phyloP scores from a whole-genome alignment of 2,797 vertebrate species.

The Luscinia megarhynchos region DNA sequence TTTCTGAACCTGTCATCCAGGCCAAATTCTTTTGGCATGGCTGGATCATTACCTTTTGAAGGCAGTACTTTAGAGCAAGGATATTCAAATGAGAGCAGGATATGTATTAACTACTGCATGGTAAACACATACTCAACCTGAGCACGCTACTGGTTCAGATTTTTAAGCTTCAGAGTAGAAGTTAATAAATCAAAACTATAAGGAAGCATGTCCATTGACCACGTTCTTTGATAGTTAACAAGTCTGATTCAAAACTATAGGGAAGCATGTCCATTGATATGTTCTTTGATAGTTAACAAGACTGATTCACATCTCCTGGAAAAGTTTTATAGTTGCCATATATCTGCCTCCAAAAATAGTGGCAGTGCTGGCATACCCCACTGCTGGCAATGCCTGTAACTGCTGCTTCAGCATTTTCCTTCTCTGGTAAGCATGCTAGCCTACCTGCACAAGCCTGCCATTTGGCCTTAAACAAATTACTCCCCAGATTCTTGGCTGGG shows the following conservation, averaged over 20 bases:
- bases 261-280: not conserved
- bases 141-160: not conserved
- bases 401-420: not conserved
- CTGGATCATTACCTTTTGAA: not conserved
- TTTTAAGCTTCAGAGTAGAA: not conserved
- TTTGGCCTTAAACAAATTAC: conserved; percentile 15
- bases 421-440: not conserved
- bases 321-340: not conserved
- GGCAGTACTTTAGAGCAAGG: not conserved
- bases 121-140: not conserved
- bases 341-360: not conserved
- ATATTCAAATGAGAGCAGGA: not conserved
- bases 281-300: not conserved
- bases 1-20: not conserved
- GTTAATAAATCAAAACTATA: not conserved
- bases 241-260: not conserved
- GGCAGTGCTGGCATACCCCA: not conserved
- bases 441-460: not conserved
- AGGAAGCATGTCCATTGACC: not conserved
- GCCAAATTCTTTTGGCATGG: not conserved
- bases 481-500: not conserved
- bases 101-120: not conserved
- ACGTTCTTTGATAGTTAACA: not conserved
- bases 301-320: not conserved
- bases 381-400: not conserved